phyloP scores from a whole-genome alignment of 2,888 invertebrate genomes.

The Tuta absoluta region DNA sequence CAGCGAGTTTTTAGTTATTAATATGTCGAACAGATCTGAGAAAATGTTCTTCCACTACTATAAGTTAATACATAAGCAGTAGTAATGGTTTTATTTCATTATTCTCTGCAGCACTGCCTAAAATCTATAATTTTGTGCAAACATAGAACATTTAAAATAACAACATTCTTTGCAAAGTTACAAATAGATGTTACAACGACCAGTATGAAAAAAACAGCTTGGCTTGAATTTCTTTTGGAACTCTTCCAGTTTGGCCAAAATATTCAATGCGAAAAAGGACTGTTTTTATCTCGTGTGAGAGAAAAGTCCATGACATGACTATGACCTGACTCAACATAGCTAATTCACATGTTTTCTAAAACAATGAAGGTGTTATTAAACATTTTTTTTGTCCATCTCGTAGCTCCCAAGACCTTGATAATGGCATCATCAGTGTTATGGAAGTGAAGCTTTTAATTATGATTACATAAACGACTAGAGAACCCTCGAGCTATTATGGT shows the following conservation, averaged over 20 bases:
- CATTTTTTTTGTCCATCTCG: conserved; percentile 1
- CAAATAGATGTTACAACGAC: conserved; percentile 1
- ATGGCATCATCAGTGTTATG: conserved; percentile 39
- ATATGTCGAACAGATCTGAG: background rate
- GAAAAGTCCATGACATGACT: background rate
- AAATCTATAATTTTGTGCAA: background rate
- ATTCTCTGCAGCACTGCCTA: background rate
- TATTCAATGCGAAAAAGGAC: no score
- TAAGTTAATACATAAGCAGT: background rate
- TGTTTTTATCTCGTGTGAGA: background rate
- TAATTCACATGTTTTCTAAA: background rate
- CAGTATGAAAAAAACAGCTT: conserved; percentile 1
- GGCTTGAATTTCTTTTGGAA: conserved; percentile 9
- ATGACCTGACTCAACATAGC: background rate
- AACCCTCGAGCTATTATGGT: conserved; percentile 10
- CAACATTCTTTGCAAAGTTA: background rate
- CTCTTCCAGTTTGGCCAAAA: background rate
- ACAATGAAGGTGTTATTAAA: background rate
- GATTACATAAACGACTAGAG: conserved; percentile 32
- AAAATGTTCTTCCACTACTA: background rate
- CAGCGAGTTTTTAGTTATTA: conserved; percentile 16
- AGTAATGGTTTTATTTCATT: background rate
- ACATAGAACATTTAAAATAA: background rate
- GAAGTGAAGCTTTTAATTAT: conserved; percentile 31
- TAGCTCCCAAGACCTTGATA: conserved; percentile 36